Evolutionary conservation across 2,113 vertebrate genomes (phyloP).

Genomic region (Gallinago jamesoni): DNA sequence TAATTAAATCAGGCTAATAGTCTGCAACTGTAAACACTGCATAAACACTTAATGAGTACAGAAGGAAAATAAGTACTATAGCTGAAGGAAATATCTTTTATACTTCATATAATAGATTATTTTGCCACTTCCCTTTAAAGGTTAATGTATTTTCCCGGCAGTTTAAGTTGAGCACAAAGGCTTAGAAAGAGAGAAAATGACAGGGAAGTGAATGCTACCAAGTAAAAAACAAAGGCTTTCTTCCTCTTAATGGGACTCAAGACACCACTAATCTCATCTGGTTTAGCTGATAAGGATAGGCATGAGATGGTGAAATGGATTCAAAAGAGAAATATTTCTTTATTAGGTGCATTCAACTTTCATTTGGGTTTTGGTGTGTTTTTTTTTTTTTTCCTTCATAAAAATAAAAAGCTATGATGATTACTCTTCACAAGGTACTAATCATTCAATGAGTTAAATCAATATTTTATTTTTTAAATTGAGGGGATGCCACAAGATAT

Average conservation of each 20-base stretch:
- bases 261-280: slow-evolving; percentile 49
- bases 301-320: neutral
- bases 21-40: neutral
- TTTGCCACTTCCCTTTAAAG: slow-evolving; percentile 34
- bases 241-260: slow-evolving; percentile 16
- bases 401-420: neutral
- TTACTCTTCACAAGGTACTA: slow-evolving; percentile 12
- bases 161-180: slow-evolving; percentile 22
- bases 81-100: neutral
- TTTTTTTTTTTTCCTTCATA: neutral
- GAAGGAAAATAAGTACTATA: neutral
- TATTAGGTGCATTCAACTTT: neutral
- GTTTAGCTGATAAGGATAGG: slow-evolving; percentile 28
- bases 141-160: slow-evolving; percentile 31
- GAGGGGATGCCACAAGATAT: slow-evolving; percentile 19
- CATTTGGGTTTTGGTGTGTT: neutral
- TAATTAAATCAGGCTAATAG: neutral
- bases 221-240: slow-evolving; percentile 9
- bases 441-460: slow-evolving; percentile 34
- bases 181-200: slow-evolving; percentile 26
- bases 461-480: slow-evolving; percentile 69
- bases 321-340: slow-evolving; percentile 6
- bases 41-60: neutral
- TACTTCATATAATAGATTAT: neutral
- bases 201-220: slow-evolving; percentile 2